These are phyloP conservation scores for Hemicrepidius hirtus DNA, from an alignment of 2,888 invertebrate species.

Conservation along the genomic window DNA sequence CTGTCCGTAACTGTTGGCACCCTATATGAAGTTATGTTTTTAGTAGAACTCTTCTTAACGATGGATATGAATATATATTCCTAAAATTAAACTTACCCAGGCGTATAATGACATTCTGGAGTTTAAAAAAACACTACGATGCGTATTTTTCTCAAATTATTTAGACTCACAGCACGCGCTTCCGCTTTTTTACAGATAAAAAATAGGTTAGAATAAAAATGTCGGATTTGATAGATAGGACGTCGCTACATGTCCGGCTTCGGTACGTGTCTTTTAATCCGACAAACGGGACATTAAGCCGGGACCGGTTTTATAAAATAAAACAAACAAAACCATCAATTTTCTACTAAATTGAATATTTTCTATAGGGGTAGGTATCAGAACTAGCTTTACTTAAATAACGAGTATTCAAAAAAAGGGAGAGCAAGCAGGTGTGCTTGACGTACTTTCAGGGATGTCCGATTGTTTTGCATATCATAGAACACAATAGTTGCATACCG, in stretches of 20 bases:
- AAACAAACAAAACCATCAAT: no score
- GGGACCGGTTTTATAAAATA: no score
- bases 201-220: conserved; percentile 51
- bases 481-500: no score
- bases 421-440: no score
- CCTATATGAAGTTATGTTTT: conserved; percentile 72
- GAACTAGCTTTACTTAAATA: no score
- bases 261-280: conserved; percentile 16
- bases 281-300: no score
- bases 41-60: background rate
- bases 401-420: no score
- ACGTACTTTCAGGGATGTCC: no score
- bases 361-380: no score
- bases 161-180: conserved; percentile 40
- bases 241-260: conserved; percentile 7
- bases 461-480: no score
- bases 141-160: conserved; percentile 11
- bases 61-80: background rate
- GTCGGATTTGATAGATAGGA: conserved; percentile 42
- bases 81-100: conserved; percentile 63
- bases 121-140: conserved; percentile 28
- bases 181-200: conserved; percentile 35
- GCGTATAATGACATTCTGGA: conserved; percentile 66
- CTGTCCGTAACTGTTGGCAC: conserved; percentile 90
- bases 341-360: no score